phyloP scores from a whole-genome alignment of 1,140 invertebrate genomes.

The Procambarus virginalis region DNA sequence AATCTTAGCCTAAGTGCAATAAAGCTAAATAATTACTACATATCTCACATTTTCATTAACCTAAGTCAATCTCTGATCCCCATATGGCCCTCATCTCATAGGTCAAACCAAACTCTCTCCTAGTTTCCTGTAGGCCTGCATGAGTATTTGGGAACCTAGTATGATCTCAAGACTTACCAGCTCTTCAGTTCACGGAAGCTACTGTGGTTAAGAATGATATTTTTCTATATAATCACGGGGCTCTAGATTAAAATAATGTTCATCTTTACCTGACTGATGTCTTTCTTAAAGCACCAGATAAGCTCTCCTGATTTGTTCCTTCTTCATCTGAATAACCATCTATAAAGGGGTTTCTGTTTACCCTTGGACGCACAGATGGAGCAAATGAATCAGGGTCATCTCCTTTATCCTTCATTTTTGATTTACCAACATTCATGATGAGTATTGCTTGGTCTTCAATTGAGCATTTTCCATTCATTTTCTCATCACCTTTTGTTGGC shows the following conservation, averaged over 20 bases:
- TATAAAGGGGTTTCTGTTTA: slow-evolving; percentile 18
- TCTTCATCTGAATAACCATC: neutral
- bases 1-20: no score
- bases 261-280: slow-evolving; percentile 15
- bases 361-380: slow-evolving; percentile 27
- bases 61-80: no score
- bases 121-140: no score
- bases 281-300: slow-evolving; percentile 37
- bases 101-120: no score
- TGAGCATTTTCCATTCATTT: neutral
- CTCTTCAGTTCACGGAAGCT: no score
- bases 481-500: neutral
- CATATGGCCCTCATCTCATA: no score
- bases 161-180: no score
- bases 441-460: neutral
- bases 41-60: no score
- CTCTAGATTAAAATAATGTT: neutral
- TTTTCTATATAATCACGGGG: no score
- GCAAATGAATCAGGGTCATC: neutral
- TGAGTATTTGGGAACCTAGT: no score
- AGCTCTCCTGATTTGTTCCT: neutral
- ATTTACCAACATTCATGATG: neutral
- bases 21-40: no score
- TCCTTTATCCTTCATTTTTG: neutral
- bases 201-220: no score